Percentiles rank a stretch among this genome's conserved stretches.
Conservation (phyloP, 2,888 invertebrate species). For the Tachystola acroxantha region DNA sequence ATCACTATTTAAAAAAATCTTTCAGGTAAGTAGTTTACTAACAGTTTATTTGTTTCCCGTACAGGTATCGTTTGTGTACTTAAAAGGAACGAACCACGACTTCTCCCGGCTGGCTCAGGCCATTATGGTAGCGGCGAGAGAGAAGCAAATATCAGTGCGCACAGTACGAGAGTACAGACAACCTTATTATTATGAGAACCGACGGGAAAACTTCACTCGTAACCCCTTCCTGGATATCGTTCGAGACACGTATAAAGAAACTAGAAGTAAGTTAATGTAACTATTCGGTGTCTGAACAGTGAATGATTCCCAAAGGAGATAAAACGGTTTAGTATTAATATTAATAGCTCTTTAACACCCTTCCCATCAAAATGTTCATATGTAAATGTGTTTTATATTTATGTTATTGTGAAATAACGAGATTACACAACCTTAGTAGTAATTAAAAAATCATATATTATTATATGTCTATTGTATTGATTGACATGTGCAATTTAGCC, state of each 20-base stretch:
- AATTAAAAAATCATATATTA: too few species aligned
- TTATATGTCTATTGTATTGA: too few species aligned
- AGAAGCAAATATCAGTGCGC: slow-evolving; percentile 84
- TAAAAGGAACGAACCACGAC: slow-evolving; percentile 86
- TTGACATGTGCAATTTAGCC: too few species aligned
- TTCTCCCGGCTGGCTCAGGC: slow-evolving; percentile 88
- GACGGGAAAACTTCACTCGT: slow-evolving; percentile 83
- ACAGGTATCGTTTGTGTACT: slow-evolving; percentile 90
- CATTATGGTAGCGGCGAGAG: slow-evolving; percentile 83
- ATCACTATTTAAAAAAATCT: too few species aligned
- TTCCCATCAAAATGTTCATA: too few species aligned
- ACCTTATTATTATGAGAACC: slow-evolving; percentile 82
- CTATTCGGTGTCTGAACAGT: too few species aligned
- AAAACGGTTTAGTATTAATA: too few species aligned
- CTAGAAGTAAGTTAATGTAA: slow-evolving; percentile 92
- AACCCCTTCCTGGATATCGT: slow-evolving; percentile 93
- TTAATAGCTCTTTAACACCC: too few species aligned
- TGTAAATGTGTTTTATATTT: too few species aligned
- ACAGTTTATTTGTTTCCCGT: slow-evolving; percentile 9
- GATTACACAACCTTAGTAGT: too few species aligned
- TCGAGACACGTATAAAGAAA: slow-evolving; percentile 87
- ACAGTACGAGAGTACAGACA: slow-evolving; percentile 64
- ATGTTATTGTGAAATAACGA: too few species aligned
- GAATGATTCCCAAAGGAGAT: too few species aligned
- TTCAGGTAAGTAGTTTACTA: neutral